Evolutionary conservation across 1,140 invertebrate species (phyloP).

Genomic region (Drosophila saltans): DNA sequence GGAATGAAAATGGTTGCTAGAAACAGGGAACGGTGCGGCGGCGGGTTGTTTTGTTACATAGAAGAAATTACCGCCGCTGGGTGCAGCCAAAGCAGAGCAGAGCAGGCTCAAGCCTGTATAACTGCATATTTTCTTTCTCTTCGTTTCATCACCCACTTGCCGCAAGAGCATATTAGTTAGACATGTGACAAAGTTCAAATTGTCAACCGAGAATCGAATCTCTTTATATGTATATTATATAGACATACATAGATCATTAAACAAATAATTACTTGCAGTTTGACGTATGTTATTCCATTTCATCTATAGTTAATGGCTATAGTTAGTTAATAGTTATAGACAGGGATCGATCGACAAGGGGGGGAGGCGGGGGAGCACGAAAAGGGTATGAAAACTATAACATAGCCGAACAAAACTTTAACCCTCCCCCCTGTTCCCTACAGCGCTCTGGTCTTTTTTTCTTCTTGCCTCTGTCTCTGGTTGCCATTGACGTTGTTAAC

Average conservation of each 20-base stretch:
- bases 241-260: too few species aligned
- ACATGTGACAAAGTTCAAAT: not conserved
- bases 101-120: not conserved
- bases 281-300: too few species aligned
- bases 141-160: not conserved
- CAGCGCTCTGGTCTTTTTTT: not conserved
- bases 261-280: too few species aligned
- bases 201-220: too few species aligned
- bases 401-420: not conserved
- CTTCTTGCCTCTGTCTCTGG: not conserved
- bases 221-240: too few species aligned
- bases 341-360: not conserved
- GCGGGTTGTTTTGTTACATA: not conserved
- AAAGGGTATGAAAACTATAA: not conserved
- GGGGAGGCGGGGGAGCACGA: not conserved
- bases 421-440: not conserved
- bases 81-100: not conserved
- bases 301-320: too few species aligned
- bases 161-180: not conserved
- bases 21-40: not conserved
- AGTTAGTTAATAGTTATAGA: too few species aligned
- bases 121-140: not conserved
- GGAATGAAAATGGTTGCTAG: not conserved
- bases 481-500: slow-evolving; percentile 66
- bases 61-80: not conserved